A percentile compares a stretch with the other conserved stretches of the same genome.
Conservation (phyloP, 2,888 invertebrate genomes). For the Drosophila prolongata region DNA sequence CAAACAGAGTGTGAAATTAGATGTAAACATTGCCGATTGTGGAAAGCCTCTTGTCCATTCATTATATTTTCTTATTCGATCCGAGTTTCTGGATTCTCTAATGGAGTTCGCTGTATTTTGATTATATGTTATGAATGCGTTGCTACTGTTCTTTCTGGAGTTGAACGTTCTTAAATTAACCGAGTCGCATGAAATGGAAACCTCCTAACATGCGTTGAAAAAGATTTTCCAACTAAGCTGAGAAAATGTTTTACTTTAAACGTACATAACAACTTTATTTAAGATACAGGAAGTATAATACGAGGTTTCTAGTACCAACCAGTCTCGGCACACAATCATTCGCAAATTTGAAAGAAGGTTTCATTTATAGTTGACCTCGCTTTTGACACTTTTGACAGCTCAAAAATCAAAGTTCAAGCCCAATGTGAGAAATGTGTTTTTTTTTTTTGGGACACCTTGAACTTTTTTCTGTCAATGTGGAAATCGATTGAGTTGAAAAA, state of each 20-base stretch:
- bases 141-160: background rate
- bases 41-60: no score
- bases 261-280: background rate
- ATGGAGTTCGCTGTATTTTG: no score
- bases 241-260: no score
- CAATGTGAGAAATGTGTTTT: constrained; percentile 17
- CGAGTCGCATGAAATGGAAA: background rate
- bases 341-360: constrained; percentile 27
- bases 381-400: constrained; percentile 38
- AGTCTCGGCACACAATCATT: background rate
- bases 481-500: constrained; percentile 25
- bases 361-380: constrained; percentile 25
- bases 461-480: constrained; percentile 32
- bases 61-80: no score
- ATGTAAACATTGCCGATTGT: background rate
- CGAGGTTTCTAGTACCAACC: constrained; percentile 5
- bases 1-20: background rate
- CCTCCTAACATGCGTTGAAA: no score
- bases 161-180: background rate
- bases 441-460: constrained; percentile 26
- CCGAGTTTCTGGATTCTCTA: no score
- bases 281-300: constrained; percentile 24
- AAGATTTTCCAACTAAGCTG: no score
- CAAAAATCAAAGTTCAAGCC: constrained; percentile 41
- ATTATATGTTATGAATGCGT: background rate